Conservation (phyloP, 1,140 invertebrate species). For the Diachasmimorpha longicaudata region DNA sequence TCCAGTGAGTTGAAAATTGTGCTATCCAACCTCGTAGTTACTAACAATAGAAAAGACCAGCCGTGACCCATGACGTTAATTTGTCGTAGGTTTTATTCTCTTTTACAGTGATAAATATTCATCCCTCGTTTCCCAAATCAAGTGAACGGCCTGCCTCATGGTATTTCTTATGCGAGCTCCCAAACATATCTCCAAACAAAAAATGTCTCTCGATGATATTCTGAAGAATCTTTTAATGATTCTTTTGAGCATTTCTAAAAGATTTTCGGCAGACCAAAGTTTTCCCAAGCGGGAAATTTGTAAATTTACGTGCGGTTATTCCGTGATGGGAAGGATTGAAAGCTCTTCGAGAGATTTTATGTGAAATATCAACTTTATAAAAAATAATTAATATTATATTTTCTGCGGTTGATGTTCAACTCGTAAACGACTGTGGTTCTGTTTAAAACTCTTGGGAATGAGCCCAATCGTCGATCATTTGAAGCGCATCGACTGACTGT, state of each 20-base stretch:
- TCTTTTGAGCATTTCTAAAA: too few relatives aligned
- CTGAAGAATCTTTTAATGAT: too few relatives aligned
- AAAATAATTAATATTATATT: too few relatives aligned
- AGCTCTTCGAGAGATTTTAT: too few relatives aligned
- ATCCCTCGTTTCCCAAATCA: conserved; percentile 34
- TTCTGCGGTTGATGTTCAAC: background rate
- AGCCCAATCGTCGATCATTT: conserved; percentile 11
- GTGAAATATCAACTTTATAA: too few relatives aligned
- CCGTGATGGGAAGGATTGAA: too few relatives aligned
- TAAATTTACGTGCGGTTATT: too few relatives aligned
- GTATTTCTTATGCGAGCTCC: background rate
- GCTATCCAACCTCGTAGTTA: background rate
- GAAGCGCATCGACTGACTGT: background rate
- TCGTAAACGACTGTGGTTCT: background rate
- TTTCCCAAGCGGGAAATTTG: too few relatives aligned
- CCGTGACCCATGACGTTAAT: conserved; percentile 35
- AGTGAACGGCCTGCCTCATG: background rate
- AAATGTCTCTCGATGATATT: too few relatives aligned
- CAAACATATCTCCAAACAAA: too few relatives aligned
- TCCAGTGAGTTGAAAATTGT: background rate
- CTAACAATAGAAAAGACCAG: background rate
- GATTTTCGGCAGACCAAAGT: too few relatives aligned
- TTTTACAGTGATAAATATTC: conserved; percentile 43
- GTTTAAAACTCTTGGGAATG: background rate
- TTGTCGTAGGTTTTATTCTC: conserved; percentile 31